Conservation (phyloP, 2,888 invertebrate species). For the Portevinia maculata region DNA sequence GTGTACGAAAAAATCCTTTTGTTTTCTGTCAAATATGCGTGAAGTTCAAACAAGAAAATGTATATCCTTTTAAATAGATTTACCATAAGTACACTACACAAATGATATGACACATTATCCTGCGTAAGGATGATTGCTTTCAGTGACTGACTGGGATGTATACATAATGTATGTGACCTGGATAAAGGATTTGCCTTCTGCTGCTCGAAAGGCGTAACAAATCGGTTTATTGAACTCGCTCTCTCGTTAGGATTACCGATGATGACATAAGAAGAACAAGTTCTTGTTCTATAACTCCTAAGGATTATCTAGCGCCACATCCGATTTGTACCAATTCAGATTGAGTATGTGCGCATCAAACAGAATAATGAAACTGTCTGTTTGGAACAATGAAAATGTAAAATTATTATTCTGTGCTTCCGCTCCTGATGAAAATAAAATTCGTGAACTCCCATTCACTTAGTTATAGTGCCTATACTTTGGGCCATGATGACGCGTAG, state of each 20-base stretch:
- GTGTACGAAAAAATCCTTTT: background rate
- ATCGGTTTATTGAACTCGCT: conserved; percentile 9
- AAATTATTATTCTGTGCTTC: conserved; percentile 32
- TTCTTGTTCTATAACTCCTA: conserved; percentile 49
- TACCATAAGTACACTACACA: conserved; percentile 20
- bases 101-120: conserved; percentile 50
- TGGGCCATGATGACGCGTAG: conserved; percentile 21
- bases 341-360: conserved; percentile 25
- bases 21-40: conserved; percentile 1
- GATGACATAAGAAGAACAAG: conserved; percentile 59
- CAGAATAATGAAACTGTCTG: background rate
- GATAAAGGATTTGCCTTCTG: conserved; percentile 42
- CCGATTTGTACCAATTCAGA: conserved; percentile 37
- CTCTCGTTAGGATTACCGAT: conserved; percentile 50
- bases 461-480: background rate
- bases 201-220: no score
- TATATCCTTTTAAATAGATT: conserved; percentile 55
- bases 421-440: conserved; percentile 4
- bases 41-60: conserved; percentile 21
- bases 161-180: background rate
- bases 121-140: conserved; percentile 60
- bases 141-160: conserved; percentile 2
- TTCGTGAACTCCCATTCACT: background rate
- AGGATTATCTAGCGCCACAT: conserved; percentile 56
- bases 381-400: conserved; percentile 30